These are phyloP conservation scores for Scleropages formosus DNA, from an alignment of 2,797 vertebrate genomes.

Conservation along the genomic window DNA sequence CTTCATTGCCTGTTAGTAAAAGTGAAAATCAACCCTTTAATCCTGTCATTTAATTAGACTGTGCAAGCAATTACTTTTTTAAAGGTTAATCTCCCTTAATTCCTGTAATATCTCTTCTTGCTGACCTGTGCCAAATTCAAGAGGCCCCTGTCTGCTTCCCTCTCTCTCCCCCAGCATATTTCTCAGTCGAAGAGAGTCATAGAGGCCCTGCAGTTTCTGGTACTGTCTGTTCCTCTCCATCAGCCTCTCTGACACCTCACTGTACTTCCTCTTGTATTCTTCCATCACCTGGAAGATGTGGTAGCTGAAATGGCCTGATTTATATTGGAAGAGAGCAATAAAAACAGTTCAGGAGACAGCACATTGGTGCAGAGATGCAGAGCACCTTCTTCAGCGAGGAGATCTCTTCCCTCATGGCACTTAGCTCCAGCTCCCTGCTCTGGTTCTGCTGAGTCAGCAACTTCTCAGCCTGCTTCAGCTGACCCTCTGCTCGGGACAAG, in stretches of 20 bases:
- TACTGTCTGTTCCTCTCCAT: conserved; percentile 86
- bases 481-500: conserved; percentile 74
- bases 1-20: too few species aligned
- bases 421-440: conserved; percentile 79
- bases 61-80: background rate
- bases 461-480: conserved; percentile 85
- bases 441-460: conserved; percentile 82
- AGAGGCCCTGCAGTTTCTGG: conserved; percentile 85
- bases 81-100: too few species aligned
- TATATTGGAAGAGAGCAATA: background rate
- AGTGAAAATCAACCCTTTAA: too few species aligned
- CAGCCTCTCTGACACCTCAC: conserved; percentile 82
- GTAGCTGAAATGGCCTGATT: background rate
- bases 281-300: conserved; percentile 75
- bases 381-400: conserved; percentile 68
- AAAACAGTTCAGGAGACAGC: background rate
- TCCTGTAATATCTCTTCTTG: too few species aligned
- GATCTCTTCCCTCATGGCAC: conserved; percentile 78
- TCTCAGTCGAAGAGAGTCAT: conserved; percentile 78
- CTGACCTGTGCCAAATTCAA: conserved; percentile 43
- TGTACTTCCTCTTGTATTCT: conserved; percentile 87
- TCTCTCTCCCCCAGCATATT: conserved; percentile 71
- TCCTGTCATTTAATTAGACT: too few species aligned
- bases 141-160: background rate
- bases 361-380: background rate